Evolutionary conservation across 1,140 invertebrate species (phyloP), one percentile per base, ranked within the genome.

Genomic region (Mercenaria mercenaria): DNA sequence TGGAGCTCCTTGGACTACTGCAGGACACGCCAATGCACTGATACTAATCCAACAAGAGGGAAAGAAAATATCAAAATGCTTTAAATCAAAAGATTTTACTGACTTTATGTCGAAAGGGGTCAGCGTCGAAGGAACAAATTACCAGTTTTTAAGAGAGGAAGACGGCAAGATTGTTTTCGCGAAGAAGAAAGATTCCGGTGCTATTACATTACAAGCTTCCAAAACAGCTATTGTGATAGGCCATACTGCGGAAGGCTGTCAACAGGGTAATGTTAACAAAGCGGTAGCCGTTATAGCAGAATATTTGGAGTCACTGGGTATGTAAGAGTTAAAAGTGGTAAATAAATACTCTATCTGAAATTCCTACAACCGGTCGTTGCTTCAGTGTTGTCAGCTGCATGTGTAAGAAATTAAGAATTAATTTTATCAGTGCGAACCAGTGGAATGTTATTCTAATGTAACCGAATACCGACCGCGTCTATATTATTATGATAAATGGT

Each of bases 191-290:
- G 86, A 81, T 61, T 4, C 41, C 18, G 90, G 90, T 20, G 43
- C 81, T 39, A 0, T 90, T 10, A 84, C 80, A 23, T 41, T 90
- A n/a, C 85, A 90, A 59, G 26, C 39, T 47, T 86, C 74, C 10
- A 92, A 88, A 80, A 85, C 72, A 6, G 89, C 59, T 13, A 59
- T 91, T 34, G 80, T 92, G 13, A 82, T 88, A 29, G 89, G 1
- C 37, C 85, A 92, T 76, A 47, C 39, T 34, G 39, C 37, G 39
- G 87, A 82, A 34, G 91, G 83, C 13, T 47, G 72, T 37, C 92
- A 91, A 18, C 91, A 91, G 29, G 91, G 91, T 34, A 88, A 43
- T 61, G 43, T 67, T 29, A 92, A 89, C 59, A 89, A 91, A 79
- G 90, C 13, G 15, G 87, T 87, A 11, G 83, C 34, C 1, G 41